These are phyloP conservation scores for Orius insidiosus DNA, from an alignment of 1,140 invertebrate genomes.

Conservation along the genomic window DNA sequence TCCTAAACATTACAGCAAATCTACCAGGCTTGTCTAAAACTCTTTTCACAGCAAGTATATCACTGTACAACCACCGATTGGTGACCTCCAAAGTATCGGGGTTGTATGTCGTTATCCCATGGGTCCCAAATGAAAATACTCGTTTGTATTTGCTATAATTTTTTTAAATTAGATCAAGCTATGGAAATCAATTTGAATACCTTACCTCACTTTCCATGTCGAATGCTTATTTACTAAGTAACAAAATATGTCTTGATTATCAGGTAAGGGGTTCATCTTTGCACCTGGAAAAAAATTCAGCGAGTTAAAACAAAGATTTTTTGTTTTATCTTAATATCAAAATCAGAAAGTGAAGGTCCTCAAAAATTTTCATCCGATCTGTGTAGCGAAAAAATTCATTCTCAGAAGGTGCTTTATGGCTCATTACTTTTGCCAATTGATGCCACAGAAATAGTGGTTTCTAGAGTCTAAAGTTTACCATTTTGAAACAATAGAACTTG, in stretches of 20 bases:
- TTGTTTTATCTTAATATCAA: no score
- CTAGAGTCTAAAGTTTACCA: no score
- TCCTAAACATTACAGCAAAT: conserved; percentile 74
- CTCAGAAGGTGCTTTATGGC: no score
- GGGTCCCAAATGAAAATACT: conserved; percentile 89
- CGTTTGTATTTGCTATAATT: conserved; percentile 83
- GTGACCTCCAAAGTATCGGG: conserved; percentile 86
- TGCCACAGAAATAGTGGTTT: no score
- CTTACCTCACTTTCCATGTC: conserved; percentile 85
- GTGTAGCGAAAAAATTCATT: no score
- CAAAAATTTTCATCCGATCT: no score
- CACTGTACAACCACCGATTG: conserved; percentile 80
- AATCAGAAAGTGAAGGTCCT: no score
- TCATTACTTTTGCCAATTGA: no score
- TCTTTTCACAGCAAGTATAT: conserved; percentile 59
- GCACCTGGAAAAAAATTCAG: conserved; percentile 14
- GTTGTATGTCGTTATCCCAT: conserved; percentile 94
- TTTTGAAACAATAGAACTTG: no score
- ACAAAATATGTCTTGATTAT: conserved; percentile 81
- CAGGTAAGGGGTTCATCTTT: conserved; percentile 45
- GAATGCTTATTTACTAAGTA: conserved; percentile 92
- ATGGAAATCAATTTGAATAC: conserved; percentile 16
- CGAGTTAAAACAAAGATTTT: no score
- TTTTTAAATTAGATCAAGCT: no score
- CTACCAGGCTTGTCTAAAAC: conserved; percentile 35